A percentile compares a stretch with the other conserved stretches of the same genome.
phyloP scores from a whole-genome alignment of 2,888 invertebrate genomes.

The Hypselothyrea guttata region DNA sequence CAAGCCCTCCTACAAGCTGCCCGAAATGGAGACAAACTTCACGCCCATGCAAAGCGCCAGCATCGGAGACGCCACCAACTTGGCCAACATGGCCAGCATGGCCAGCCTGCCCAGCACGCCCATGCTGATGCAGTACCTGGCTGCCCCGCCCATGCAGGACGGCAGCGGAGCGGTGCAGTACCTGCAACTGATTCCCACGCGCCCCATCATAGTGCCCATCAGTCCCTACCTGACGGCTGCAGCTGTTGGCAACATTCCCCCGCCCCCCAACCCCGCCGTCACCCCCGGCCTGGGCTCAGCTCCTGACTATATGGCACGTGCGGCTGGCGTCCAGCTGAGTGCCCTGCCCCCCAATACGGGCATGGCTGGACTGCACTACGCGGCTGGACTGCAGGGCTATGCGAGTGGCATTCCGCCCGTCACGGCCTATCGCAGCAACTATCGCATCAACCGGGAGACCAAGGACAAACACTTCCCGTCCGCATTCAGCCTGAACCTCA shows the following conservation, averaged over 20 bases:
- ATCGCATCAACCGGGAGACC: conserved; percentile 79
- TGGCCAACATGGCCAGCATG: conserved; percentile 34
- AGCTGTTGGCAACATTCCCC: conserved; percentile 6
- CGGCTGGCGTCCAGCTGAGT: conserved; percentile 51
- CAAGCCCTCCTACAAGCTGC: conserved; percentile 77
- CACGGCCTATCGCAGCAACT: conserved; percentile 66
- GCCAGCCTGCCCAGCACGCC: conserved; percentile 68
- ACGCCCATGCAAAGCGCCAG: conserved; percentile 72
- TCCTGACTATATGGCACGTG: conserved; percentile 54
- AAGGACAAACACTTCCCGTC: conserved; percentile 69
- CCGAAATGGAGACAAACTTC: conserved; percentile 80
- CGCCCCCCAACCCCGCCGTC: conserved; percentile 16
- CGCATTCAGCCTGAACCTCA: conserved; percentile 74
- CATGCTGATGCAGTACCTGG: conserved; percentile 81
- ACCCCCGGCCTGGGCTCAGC: conserved; percentile 22
- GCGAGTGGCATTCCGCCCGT: conserved; percentile 46
- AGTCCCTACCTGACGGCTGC: conserved; percentile 69
- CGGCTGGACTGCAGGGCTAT: conserved; percentile 67
- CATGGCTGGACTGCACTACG: conserved; percentile 53
- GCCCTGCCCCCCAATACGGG: conserved; percentile 45
- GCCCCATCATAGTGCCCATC: conserved; percentile 81
- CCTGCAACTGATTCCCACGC: conserved; percentile 80
- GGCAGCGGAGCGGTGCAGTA: conserved; percentile 80
- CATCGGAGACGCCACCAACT: conserved; percentile 17
- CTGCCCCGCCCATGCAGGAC: conserved; percentile 70